These are phyloP conservation scores for Ptychadena robeensis DNA, from an alignment of 2,797 vertebrate species.

Conservation along the genomic window DNA sequence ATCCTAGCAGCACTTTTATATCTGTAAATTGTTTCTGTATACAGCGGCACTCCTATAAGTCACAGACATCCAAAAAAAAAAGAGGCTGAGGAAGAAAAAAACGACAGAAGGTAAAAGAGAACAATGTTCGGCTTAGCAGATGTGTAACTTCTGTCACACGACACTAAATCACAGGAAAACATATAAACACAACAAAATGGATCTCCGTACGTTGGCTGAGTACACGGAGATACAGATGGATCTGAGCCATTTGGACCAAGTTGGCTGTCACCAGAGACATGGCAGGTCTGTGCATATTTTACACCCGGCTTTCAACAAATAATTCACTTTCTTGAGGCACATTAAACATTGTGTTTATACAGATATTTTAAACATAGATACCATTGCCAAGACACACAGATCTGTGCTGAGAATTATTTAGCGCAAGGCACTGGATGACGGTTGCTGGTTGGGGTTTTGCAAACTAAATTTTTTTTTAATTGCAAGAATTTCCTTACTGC, in stretches of 20 bases:
- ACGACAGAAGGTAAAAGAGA: conserved; percentile 51
- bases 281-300: conserved; percentile 15
- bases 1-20: background rate
- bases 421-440: background rate
- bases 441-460: background rate
- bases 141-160: conserved; percentile 40
- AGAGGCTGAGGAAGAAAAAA: background rate
- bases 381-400: conserved; percentile 13
- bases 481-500: no score
- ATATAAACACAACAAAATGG: conserved; percentile 41
- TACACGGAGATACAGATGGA: conserved; percentile 49
- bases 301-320: conserved; percentile 19
- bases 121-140: conserved; percentile 38
- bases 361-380: background rate
- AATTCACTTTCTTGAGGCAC: conserved; percentile 33
- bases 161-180: conserved; percentile 39
- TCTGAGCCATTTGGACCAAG: conserved; percentile 34
- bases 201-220: background rate
- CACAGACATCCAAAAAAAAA: background rate
- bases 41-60: background rate
- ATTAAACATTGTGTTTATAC: conserved; percentile 9
- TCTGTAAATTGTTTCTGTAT: conserved; percentile 2
- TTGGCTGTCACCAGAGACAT: conserved; percentile 9
- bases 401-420: background rate
- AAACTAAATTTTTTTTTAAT: no score